phyloP scores from a whole-genome alignment of 2,888 invertebrate species.

The Acanthosoma haemorrhoidale region DNA sequence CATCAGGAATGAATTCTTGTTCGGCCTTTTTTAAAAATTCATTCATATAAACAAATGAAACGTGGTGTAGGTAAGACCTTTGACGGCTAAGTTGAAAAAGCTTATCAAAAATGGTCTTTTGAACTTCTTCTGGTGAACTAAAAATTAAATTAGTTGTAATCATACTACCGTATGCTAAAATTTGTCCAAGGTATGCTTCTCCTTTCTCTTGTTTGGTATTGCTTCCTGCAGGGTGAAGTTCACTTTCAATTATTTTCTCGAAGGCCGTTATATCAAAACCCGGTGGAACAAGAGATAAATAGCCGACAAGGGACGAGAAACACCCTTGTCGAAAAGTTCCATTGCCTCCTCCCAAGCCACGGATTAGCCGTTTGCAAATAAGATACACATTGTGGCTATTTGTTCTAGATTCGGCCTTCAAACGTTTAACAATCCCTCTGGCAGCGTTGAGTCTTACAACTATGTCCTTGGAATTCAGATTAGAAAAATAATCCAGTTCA shows the following conservation, averaged over 20 bases:
- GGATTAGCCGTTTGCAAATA: constrained; percentile 7
- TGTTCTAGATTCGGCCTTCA: background rate
- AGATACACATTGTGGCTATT: background rate
- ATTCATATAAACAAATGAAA: background rate
- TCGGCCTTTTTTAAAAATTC: background rate
- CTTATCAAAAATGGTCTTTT: background rate
- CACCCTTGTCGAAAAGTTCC: constrained; percentile 16
- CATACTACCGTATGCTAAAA: constrained; percentile 24
- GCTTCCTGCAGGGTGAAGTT: constrained; percentile 14
- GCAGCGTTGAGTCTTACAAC: background rate
- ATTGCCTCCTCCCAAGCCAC: constrained; percentile 20
- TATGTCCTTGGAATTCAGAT: background rate
- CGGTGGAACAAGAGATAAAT: background rate
- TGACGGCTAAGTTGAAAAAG: constrained; percentile 11
- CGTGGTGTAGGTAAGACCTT: constrained; percentile 19
- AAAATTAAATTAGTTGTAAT: constrained; percentile 3
- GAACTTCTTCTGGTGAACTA: background rate
- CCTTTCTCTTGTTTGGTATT: constrained; percentile 24
- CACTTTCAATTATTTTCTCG: constrained; percentile 8
- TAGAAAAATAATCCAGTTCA: constrained; percentile 15
- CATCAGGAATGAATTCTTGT: background rate
- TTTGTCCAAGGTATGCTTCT: constrained; percentile 24
- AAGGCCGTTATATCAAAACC: background rate
- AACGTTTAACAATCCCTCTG: background rate
- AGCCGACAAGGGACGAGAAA: constrained; percentile 4